A percentile compares a stretch with the other conserved stretches of the same genome.
Conservation (phyloP, 2,113 vertebrate genomes). For the Gymnarchus niloticus region DNA sequence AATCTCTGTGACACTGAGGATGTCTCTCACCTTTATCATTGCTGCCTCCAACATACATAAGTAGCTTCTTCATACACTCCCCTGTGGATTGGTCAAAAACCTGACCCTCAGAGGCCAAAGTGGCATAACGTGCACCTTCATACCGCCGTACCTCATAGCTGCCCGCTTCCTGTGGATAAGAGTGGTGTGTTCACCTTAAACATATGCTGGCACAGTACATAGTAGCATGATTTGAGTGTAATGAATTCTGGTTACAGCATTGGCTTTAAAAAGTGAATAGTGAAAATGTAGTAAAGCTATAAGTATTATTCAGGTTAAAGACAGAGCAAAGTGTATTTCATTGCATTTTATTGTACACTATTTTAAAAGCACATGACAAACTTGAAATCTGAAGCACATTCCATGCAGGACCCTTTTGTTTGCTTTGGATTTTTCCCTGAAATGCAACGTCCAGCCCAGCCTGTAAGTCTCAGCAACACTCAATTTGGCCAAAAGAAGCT, state of each 20-base stretch:
- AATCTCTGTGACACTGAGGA: background rate
- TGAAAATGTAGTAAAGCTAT: too few relatives aligned
- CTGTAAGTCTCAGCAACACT: too few relatives aligned
- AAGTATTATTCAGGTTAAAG: too few relatives aligned
- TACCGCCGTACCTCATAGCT: constrained; percentile 77
- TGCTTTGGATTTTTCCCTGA: too few relatives aligned
- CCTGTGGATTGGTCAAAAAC: constrained; percentile 76
- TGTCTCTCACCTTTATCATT: constrained; percentile 74
- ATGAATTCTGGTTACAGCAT: background rate
- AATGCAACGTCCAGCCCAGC: too few relatives aligned
- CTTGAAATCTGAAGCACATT: too few relatives aligned
- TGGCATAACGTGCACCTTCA: constrained; percentile 69
- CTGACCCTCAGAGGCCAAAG: constrained; percentile 68
- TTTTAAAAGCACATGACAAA: too few relatives aligned
- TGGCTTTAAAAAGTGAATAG: background rate
- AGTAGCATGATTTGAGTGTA: background rate
- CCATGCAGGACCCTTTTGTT: too few relatives aligned
- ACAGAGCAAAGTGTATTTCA: too few relatives aligned
- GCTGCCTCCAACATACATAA: constrained; percentile 82
- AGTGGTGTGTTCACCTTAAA: background rate
- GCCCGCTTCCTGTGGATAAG: constrained; percentile 63
- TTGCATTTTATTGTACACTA: too few relatives aligned
- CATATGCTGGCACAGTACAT: background rate
- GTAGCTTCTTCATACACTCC: constrained; percentile 75
- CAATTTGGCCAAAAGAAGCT: too few relatives aligned